phyloP scores from a whole-genome alignment of 2,888 invertebrate genomes.

The Pheosia gnoma region DNA sequence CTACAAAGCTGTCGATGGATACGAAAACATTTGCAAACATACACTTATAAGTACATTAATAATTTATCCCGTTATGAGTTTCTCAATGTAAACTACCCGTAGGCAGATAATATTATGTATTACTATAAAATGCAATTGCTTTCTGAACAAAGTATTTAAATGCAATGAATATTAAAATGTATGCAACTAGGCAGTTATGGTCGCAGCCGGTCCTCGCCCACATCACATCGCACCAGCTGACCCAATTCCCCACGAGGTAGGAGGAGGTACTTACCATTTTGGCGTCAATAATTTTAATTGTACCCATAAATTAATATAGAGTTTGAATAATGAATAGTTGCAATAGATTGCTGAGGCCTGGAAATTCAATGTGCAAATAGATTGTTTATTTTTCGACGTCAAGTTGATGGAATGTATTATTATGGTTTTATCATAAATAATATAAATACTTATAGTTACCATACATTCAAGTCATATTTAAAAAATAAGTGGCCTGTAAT shows the following conservation, averaged over 20 bases:
- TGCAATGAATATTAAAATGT: conserved; percentile 4
- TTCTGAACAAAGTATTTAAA: conserved; percentile 5
- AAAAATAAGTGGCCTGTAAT: too few relatives aligned
- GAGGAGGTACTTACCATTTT: conserved; percentile 36
- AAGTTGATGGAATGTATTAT: too few relatives aligned
- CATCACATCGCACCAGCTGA: conserved; percentile 37
- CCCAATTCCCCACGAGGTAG: conserved; percentile 45
- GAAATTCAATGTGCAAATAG: too few relatives aligned
- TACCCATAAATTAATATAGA: conserved; percentile 17
- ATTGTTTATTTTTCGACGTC: background rate
- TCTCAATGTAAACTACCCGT: too few relatives aligned
- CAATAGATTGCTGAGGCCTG: conserved; percentile 1
- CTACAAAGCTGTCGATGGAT: too few relatives aligned
- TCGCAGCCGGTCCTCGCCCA: conserved; percentile 42
- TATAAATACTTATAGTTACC: too few relatives aligned
- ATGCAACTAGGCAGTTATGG: conserved; percentile 8
- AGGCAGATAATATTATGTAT: background rate
- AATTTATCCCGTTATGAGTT: too few relatives aligned
- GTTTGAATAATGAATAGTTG: conserved; percentile 27
- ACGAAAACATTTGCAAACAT: too few relatives aligned
- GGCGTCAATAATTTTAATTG: conserved; percentile 30
- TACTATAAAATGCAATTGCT: conserved; percentile 2
- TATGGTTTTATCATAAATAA: too few relatives aligned
- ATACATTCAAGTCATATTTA: too few relatives aligned
- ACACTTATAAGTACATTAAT: too few relatives aligned